Evolutionary conservation across 2,113 vertebrate genomes (phyloP), one percentile per base, ranked within the genome.

Genomic region (mouse (Mus musculus)): DNA sequence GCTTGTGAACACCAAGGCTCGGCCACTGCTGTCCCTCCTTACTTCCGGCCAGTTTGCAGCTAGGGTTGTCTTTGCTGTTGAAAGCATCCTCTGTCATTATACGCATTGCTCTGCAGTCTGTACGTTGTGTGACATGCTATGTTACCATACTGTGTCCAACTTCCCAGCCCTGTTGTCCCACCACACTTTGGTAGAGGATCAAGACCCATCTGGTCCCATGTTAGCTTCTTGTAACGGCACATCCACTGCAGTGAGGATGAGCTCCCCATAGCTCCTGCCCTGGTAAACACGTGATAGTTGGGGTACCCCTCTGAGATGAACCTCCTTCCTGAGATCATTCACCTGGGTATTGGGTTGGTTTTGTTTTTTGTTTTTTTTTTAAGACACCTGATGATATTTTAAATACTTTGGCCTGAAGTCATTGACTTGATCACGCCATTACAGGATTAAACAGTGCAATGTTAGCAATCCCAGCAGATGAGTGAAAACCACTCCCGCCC

Each of bases 61-160:
- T 81, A 52, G 28, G 63, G 93, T 94, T 69, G 67, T 90, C 88
- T 88, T 94, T 92, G 90, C 96, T 42, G 42, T 61, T 61, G 73
- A 56, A 88, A 49, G 22, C 75, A 88, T 73, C 86, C 95, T 89
- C 86, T 92, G 97, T 95, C 88, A 28, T 65, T 52, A 72, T 52
- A 13, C 39, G 92, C 86, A 52, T 81, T 67, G 89, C 95, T 92
- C 95, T 84, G 84, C 88, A 12, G 63, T 97, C 95, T 65, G 72
- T 94, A 65, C 46, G 89, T 95, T 17, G 2, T 63, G 86, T 90
- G 63, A 90, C 56, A 42, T 65, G 67, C 95, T 81, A 67, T 87
- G 86, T 97, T 82, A 67, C 92, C 77, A 9, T 92, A 14, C 92
- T 65, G 63, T 92, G 95, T 95, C 77, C 82, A 80, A 80, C 92